Percentiles rank a stretch among this genome's conserved stretches.
Evolutionary conservation across 2,113 vertebrate genomes (phyloP).

Genomic region (Nasalis larvatus): DNA sequence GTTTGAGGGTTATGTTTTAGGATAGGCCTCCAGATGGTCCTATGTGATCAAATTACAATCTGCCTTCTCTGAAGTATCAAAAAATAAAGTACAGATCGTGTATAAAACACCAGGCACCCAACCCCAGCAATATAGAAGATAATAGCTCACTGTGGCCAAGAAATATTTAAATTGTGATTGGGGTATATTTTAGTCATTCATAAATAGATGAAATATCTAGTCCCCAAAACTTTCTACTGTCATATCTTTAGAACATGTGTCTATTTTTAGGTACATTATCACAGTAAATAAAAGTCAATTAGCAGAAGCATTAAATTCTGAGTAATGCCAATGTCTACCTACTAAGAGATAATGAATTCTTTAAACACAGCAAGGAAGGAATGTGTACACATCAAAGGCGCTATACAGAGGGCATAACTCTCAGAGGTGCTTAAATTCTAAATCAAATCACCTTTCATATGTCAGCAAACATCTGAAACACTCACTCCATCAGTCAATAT

Average conservation of each 20-base stretch:
- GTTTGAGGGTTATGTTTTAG: neutral
- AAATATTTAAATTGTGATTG: conserved; percentile 71
- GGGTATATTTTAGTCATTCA: conserved; percentile 61
- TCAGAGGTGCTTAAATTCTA: conserved; percentile 74
- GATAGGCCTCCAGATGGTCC: neutral
- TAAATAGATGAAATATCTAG: conserved; percentile 49
- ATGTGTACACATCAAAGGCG: neutral
- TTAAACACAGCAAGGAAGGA: conserved; percentile 10
- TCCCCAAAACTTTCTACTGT: conserved; percentile 65
- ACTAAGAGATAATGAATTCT: conserved; percentile 70
- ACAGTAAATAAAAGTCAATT: conserved; percentile 55
- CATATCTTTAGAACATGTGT: conserved; percentile 68
- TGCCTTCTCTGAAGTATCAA: neutral
- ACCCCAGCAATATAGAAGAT: conserved; percentile 53
- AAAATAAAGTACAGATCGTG: neutral
- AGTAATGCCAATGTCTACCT: conserved; percentile 69
- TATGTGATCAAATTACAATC: neutral
- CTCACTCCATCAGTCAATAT: conserved; percentile 63
- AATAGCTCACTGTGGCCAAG: conserved; percentile 59
- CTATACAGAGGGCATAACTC: neutral
- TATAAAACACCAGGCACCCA: neutral
- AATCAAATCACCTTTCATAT: conserved; percentile 75
- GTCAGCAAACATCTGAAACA: neutral
- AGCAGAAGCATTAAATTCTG: conserved; percentile 63
- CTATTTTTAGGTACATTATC: conserved; percentile 66